Evolutionary conservation across 2,113 vertebrate genomes (phyloP), one percentile per base, ranked within the genome.

Genomic region (Crotalus horridus): DNA sequence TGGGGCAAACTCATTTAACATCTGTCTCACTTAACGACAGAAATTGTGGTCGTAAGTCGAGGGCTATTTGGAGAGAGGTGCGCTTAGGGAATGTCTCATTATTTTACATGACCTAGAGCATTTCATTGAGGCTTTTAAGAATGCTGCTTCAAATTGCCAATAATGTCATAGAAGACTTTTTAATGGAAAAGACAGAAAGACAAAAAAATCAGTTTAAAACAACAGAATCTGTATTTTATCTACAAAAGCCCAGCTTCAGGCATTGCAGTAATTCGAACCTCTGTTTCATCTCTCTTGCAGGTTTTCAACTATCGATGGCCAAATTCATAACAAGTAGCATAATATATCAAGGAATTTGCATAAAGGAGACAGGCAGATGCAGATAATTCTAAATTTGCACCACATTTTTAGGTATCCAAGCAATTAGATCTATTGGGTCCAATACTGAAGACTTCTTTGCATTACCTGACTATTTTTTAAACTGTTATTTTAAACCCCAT

Each of bases 81-180:
- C 59, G 90, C 92, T 94, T 93, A 92, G 93, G 96, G 96, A 96
- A 97, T 43, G 91, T 81, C 95, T 97, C 95, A 94, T 97, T 95
- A 96, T 94, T 93, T 92, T 93, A 7, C 91, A 93, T 95, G 90
- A 92, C 96, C 94, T 1, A 92, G 95, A 94, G 95, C 96, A 88
- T 69, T 92, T 61, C 13, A 89, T 53, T 39, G 88, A 89, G 87
- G 91, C 93, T 93, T 92, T 64, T 54, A 94, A 92, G 33, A 2
- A 29, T 29, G 29, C 85, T 21, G 64, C 33, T 74, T 89, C 7
- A 29, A 90, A n/a, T 29, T 92, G 87, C 89, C 69, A 93, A 54
- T 94, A 91, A 90, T n/a, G 95, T 11, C 39, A 92, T 85, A 89
- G 29, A 0, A 1, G 4, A 61, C 88, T 93, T 53, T 61, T 59